phyloP scores from a whole-genome alignment of 2,888 invertebrate species.

The Caenorhabditis sp. region DNA sequence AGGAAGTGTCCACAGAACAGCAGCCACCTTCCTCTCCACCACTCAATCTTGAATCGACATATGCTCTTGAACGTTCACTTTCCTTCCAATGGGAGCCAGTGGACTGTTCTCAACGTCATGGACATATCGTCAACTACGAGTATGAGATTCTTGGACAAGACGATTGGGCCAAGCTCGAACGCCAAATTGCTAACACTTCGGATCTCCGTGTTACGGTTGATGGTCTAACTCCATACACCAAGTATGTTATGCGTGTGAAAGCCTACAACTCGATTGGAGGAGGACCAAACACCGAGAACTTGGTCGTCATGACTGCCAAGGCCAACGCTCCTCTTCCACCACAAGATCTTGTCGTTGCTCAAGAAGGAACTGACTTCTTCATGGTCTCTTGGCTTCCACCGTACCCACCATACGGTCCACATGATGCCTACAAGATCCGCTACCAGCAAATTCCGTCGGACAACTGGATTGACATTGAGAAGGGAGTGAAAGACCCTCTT shows the following conservation, averaged over 20 bases:
- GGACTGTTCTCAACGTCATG: conserved; percentile 83
- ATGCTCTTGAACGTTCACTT: conserved; percentile 79
- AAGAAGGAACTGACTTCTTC: conserved; percentile 82
- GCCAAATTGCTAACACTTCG: conserved; percentile 83
- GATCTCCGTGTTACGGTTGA: conserved; percentile 80
- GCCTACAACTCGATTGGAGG: conserved; percentile 83
- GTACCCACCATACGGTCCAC: conserved; percentile 83
- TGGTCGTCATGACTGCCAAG: conserved; percentile 82
- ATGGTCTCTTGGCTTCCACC: conserved; percentile 83
- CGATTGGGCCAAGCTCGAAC: conserved; percentile 83
- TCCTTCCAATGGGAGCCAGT: conserved; percentile 80
- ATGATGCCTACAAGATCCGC: conserved; percentile 81
- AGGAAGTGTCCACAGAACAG: conserved; percentile 81
- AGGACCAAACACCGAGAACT: conserved; percentile 83
- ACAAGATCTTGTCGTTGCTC: conserved; percentile 82
- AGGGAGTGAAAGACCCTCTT: conserved; percentile 75
- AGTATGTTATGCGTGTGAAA: conserved; percentile 82
- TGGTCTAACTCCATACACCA: conserved; percentile 83
- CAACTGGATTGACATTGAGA: conserved; percentile 79
- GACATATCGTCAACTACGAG: conserved; percentile 82
- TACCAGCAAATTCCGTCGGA: conserved; percentile 78
- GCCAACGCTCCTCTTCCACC: conserved; percentile 82
- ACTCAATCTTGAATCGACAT: conserved; percentile 81
- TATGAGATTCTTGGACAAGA: conserved; percentile 83
- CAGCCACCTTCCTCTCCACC: conserved; percentile 83